Conservation (phyloP, 2,113 vertebrate species). For the Oryzias melastigma region DNA sequence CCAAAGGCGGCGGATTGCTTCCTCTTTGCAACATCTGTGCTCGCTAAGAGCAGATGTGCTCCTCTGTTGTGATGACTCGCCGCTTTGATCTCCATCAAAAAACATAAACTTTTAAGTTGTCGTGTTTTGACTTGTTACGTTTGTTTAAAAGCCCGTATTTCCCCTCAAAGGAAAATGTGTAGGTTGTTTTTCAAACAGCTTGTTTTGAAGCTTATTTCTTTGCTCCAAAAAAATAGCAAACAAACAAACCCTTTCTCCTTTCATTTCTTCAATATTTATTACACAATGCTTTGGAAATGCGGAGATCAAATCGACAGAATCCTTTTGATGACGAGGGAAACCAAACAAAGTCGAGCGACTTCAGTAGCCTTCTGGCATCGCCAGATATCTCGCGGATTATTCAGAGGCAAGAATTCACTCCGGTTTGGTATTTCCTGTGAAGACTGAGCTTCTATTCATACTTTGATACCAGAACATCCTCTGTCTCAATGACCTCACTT, state of each 20-base stretch:
- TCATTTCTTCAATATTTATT: constrained; percentile 2
- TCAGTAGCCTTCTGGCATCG: constrained; percentile 20
- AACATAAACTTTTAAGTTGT: too few species aligned
- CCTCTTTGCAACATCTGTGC: too few species aligned
- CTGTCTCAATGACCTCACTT: constrained; percentile 63
- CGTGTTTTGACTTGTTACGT: too few species aligned
- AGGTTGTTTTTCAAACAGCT: too few species aligned
- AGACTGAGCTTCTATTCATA: constrained; percentile 74
- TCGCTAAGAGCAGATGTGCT: too few species aligned
- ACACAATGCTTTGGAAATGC: constrained; percentile 19
- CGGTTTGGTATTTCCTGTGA: constrained; percentile 70
- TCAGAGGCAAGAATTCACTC: constrained; percentile 25
- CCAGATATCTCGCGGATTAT: constrained; percentile 21
- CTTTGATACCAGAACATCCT: constrained; percentile 68
- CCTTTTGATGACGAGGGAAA: constrained; percentile 17
- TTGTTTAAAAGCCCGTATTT: too few species aligned
- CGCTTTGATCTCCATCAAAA: too few species aligned
- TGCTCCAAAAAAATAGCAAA: neutral
- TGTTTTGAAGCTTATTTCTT: too few species aligned
- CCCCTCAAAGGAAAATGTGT: too few species aligned
- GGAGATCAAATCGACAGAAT: constrained; percentile 16
- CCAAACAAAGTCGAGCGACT: constrained; percentile 18
- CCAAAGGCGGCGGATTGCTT: neutral
- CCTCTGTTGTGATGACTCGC: too few species aligned
- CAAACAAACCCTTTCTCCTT: neutral